These are phyloP conservation scores for Chirona hameri DNA, from an alignment of 2,888 invertebrate species.

Conservation along the genomic window DNA sequence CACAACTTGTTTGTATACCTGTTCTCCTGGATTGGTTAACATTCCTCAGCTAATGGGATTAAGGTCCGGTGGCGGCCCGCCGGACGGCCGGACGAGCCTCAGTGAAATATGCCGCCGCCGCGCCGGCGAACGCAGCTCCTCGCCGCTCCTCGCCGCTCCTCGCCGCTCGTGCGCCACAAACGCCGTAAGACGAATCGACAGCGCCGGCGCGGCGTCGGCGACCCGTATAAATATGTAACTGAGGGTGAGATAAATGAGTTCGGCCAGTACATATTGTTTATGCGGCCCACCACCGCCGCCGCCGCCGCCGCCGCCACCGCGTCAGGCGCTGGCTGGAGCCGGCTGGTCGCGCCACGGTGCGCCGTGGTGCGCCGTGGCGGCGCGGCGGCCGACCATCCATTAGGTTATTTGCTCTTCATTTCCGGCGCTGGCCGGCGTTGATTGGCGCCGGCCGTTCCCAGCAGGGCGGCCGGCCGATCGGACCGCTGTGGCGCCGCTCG, in stretches of 20 bases:
- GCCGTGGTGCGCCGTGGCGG: no score
- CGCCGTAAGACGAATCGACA: neutral
- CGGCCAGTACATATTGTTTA: neutral
- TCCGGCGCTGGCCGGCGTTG: neutral
- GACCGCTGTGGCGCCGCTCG: neutral
- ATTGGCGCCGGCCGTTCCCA: neutral
- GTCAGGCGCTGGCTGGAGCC: neutral
- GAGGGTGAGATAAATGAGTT: neutral
- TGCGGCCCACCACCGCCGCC: neutral
- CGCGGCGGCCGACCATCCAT: neutral
- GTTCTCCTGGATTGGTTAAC: slow-evolving; percentile 23
- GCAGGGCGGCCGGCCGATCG: neutral
- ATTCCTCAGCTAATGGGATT: slow-evolving; percentile 22
- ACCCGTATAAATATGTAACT: slow-evolving; percentile 4
- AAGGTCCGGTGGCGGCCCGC: neutral
- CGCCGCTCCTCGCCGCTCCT: neutral
- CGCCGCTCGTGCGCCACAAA: neutral
- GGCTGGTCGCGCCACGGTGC: neutral
- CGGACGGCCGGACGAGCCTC: neutral
- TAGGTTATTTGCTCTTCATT: slow-evolving; percentile 25
- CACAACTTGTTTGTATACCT: slow-evolving; percentile 28
- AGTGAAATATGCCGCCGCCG: neutral
- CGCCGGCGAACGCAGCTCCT: neutral
- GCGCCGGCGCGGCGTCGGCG: neutral
- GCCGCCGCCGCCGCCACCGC: neutral